Conservation (phyloP, 2,113 vertebrate genomes). For the Microtus richardsoni region DNA sequence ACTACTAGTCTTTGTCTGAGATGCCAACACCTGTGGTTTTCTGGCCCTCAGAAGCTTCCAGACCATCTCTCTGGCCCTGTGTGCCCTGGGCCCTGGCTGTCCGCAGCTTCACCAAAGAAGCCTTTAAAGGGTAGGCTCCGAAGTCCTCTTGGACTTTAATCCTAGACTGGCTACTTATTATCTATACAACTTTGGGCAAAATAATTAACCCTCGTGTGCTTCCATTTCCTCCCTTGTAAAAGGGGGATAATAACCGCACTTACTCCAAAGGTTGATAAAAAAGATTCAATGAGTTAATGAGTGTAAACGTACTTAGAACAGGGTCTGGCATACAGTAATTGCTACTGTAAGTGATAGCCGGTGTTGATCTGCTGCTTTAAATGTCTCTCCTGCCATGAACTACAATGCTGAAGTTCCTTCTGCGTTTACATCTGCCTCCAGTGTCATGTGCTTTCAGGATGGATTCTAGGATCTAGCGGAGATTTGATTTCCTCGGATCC, state of each 20-base stretch:
- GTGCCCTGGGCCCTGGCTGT: not conserved
- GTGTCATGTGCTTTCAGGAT: not conserved
- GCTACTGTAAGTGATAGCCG: not conserved
- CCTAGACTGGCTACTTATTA: not conserved
- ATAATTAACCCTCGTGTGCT: not conserved
- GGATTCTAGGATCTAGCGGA: not conserved
- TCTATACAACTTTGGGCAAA: conserved; percentile 15
- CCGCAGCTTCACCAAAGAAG: not conserved
- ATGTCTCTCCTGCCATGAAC: not conserved
- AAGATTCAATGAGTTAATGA: conserved; percentile 48
- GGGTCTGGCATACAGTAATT: not conserved
- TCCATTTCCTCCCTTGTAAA: conserved; percentile 57
- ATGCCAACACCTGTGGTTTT: not conserved
- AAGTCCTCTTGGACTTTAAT: conserved; percentile 44
- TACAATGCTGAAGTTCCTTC: not conserved
- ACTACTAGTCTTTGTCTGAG: not conserved
- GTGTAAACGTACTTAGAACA: not conserved
- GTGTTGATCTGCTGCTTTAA: conserved; percentile 6
- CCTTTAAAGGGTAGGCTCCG: not conserved
- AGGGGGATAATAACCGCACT: conserved; percentile 23
- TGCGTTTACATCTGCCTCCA: conserved; percentile 26
- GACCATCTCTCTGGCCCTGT: not conserved
- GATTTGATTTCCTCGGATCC: not conserved
- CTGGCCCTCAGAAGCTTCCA: conserved; percentile 12
- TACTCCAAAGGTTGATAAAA: not conserved